Conservation (phyloP, 2,888 invertebrate genomes). For the Andrena minutula region DNA sequence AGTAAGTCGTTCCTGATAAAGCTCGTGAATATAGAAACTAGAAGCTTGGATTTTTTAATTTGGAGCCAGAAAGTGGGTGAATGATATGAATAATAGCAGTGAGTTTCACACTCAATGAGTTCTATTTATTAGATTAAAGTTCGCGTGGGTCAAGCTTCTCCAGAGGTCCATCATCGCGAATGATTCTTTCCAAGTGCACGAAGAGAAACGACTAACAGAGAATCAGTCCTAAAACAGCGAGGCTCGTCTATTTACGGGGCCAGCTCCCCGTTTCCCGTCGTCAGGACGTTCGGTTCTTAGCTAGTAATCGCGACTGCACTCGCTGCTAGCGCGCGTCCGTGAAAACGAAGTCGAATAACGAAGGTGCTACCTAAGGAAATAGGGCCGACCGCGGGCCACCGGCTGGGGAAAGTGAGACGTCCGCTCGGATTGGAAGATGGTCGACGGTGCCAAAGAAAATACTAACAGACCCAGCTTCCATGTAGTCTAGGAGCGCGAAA, state of each 20-base stretch:
- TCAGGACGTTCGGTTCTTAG: conserved; percentile 61
- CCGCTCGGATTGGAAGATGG: conserved; percentile 13
- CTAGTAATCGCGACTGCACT: conserved; percentile 62
- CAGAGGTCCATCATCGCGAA: conserved; percentile 14
- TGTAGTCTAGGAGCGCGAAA: background rate
- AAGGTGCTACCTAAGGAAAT: conserved; percentile 81
- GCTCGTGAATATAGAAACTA: too few species aligned
- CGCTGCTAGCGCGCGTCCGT: conserved; percentile 64
- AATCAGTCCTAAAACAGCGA: background rate
- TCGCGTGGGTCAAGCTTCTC: background rate
- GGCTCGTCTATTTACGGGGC: conserved; percentile 42
- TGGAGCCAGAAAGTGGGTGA: background rate
- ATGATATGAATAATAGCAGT: background rate
- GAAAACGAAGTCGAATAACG: conserved; percentile 78
- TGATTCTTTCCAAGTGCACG: background rate
- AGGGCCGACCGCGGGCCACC: conserved; percentile 75
- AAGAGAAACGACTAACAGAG: background rate
- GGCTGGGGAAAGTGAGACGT: background rate
- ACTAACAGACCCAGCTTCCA: conserved; percentile 4
- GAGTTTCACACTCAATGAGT: conserved; percentile 30
- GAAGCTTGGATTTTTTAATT: too few species aligned
- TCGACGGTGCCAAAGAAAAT: conserved; percentile 58
- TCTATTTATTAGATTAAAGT: background rate
- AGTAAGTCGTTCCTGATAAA: too few species aligned
- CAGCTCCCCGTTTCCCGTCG: conserved; percentile 51